Conservation (phyloP, 2,113 vertebrate species). For the Scortum barcoo region DNA sequence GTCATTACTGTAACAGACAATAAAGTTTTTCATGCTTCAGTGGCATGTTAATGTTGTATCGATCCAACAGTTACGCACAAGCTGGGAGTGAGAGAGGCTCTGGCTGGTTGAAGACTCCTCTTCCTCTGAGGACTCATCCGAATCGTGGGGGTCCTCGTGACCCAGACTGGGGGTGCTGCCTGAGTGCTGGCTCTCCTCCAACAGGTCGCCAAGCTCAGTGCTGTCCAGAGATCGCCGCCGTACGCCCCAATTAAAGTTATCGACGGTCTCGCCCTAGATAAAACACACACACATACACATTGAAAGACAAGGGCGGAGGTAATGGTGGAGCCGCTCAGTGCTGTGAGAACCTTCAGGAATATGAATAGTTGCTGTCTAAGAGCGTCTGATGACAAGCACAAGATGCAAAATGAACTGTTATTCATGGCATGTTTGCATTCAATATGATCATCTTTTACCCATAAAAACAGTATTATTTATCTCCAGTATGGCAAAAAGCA, state of each 20-base stretch:
- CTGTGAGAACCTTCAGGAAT: not conserved
- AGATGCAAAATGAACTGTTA: constrained; percentile 70
- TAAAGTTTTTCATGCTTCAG: constrained; percentile 13
- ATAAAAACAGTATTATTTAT: constrained; percentile 22
- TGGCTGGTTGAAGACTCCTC: constrained; percentile 95
- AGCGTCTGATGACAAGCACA: constrained; percentile 56
- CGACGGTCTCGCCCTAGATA: constrained; percentile 95
- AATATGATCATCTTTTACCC: constrained; percentile 24
- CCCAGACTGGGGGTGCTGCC: constrained; percentile 94
- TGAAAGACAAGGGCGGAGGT: constrained; percentile 35
- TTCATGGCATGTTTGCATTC: constrained; percentile 44
- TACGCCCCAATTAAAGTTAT: constrained; percentile 99
- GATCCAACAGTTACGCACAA: constrained; percentile 84
- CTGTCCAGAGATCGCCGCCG: constrained; percentile 97
- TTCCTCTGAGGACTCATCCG: constrained; percentile 97
- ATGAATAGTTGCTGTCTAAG: constrained; percentile 32
- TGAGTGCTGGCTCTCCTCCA: constrained; percentile 95
- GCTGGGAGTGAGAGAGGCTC: constrained; percentile 92
- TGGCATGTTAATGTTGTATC: not conserved
- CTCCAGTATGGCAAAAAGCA: constrained; percentile 36
- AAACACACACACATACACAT: constrained; percentile 55
- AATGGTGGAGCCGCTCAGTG: constrained; percentile 2
- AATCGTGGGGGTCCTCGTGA: constrained; percentile 92
- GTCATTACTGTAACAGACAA: not conserved
- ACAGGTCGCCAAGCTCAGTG: constrained; percentile 94